Evolutionary conservation across 2,113 vertebrate species (phyloP).

Genomic region (Tetraodon nigroviridis): DNA sequence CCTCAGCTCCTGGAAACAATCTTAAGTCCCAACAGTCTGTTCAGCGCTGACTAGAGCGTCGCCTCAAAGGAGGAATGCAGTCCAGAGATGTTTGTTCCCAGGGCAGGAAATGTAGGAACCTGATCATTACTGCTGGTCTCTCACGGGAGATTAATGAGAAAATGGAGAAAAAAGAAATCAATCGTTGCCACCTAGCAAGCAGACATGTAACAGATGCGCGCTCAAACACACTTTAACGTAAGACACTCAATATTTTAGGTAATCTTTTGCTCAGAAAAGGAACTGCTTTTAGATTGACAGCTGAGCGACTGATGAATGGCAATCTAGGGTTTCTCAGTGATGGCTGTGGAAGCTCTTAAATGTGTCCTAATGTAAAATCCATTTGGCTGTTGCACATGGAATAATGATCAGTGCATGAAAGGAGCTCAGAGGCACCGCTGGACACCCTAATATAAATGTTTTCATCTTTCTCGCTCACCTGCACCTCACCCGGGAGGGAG

Average conservation of each 20-base stretch:
- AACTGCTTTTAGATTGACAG: conserved; percentile 54
- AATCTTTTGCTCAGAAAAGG: conserved; percentile 36
- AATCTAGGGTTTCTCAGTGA: conserved; percentile 60
- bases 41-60: conserved; percentile 59
- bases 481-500: conserved; percentile 34
- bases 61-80: conserved; percentile 66
- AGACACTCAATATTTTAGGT: conserved; percentile 8
- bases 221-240: conserved; percentile 8
- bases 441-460: conserved; percentile 63
- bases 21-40: conserved; percentile 68
- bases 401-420: conserved; percentile 62
- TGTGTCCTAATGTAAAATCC: conserved; percentile 64
- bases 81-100: conserved; percentile 71
- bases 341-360: conserved; percentile 60
- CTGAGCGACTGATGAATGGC: conserved; percentile 40
- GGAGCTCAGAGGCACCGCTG: conserved; percentile 32
- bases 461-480: conserved; percentile 57
- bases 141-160: conserved; percentile 72
- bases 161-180: conserved; percentile 43
- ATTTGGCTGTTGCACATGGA: conserved; percentile 64
- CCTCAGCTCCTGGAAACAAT: conserved; percentile 73
- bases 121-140: conserved; percentile 68
- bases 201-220: conserved; percentile 41
- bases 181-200: conserved; percentile 43
- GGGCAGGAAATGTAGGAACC: conserved; percentile 76